These are phyloP conservation scores for Muntiacus muntjak DNA, from an alignment of 2,113 vertebrate species.

Conservation along the genomic window DNA sequence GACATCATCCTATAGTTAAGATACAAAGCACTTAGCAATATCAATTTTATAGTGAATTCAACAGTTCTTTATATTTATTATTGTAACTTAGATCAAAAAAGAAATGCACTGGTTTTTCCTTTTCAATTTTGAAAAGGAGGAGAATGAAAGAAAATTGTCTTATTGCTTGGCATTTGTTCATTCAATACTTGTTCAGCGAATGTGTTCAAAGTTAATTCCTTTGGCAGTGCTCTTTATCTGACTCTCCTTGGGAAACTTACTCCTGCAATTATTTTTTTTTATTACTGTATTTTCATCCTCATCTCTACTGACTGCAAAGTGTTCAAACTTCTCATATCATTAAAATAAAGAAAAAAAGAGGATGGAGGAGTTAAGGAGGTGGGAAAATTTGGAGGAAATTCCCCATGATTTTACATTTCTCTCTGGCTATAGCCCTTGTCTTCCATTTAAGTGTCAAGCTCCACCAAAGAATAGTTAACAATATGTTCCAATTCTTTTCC, in stretches of 20 bases:
- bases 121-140: neutral
- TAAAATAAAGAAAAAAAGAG: neutral
- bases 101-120: neutral
- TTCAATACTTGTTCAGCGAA: neutral
- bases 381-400: neutral
- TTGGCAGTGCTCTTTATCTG: neutral
- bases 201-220: neutral
- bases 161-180: neutral
- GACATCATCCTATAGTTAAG: neutral
- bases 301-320: neutral
- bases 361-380: neutral
- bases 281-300: neutral
- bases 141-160: neutral
- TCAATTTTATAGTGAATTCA: conserved; percentile 24
- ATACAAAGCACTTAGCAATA: neutral
- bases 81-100: neutral
- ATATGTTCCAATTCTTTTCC: neutral
- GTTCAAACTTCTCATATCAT: neutral
- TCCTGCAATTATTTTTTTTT: neutral
- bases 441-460: neutral
- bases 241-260: neutral
- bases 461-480: neutral
- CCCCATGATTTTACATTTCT: neutral
- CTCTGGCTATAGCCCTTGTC: neutral
- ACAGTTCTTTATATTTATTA: neutral